phyloP scores from a whole-genome alignment of 2,113 vertebrate genomes.

The Zeus faber region DNA sequence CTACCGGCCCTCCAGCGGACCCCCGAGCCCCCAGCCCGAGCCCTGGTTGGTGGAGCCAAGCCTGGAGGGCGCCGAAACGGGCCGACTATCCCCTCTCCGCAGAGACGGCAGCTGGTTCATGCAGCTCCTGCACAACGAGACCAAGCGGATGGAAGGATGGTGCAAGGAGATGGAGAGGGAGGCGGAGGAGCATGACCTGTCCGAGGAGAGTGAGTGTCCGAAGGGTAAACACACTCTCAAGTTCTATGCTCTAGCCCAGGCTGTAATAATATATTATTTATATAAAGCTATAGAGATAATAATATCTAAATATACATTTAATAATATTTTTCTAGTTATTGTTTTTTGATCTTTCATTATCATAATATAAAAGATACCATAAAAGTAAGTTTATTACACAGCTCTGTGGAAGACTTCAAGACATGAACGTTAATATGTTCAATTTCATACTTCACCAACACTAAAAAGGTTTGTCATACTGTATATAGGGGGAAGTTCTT shows the following conservation, averaged over 20 bases:
- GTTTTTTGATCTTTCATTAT: too few species aligned
- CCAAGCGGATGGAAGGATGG: conserved; percentile 93
- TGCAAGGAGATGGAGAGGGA: conserved; percentile 97
- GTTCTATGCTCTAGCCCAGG: conserved; percentile 1
- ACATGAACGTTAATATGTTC: too few species aligned
- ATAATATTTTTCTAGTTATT: too few species aligned
- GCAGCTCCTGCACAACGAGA: conserved; percentile 95
- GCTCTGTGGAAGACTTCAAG: too few species aligned
- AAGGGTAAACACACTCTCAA: conserved; percentile 9
- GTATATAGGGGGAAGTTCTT: too few species aligned
- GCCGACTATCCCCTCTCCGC: conserved; percentile 84
- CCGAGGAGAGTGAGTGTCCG: conserved; percentile 91
- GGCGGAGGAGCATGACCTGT: conserved; percentile 93
- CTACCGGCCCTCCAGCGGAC: conserved; percentile 86
- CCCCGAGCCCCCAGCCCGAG: conserved; percentile 84
- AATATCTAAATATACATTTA: too few species aligned
- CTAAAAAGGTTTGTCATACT: too few species aligned
- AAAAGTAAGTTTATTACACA: too few species aligned
- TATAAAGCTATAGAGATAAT: background rate
- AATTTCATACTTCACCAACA: too few species aligned
- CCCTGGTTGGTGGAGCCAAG: conserved; percentile 86
- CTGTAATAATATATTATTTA: background rate
- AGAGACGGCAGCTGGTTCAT: conserved; percentile 95
- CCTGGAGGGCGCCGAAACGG: conserved; percentile 80
- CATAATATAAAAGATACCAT: too few species aligned